Evolutionary conservation across 2,888 invertebrate genomes (phyloP), one percentile per base, ranked within the genome.

Genomic region (Eumerus sabulonum): DNA sequence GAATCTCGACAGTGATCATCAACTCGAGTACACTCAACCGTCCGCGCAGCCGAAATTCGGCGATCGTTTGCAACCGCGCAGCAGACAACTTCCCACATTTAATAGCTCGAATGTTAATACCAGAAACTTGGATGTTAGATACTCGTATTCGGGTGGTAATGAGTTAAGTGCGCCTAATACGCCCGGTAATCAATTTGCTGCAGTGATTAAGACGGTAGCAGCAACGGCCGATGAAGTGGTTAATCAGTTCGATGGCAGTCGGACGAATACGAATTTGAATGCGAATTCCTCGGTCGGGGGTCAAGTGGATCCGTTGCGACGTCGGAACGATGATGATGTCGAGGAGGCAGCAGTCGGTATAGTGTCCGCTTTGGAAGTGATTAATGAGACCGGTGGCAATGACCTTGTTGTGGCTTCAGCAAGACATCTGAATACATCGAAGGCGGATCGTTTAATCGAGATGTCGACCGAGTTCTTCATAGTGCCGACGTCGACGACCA

Each of bases 381-480:
- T 72, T 44, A 42, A 48, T 59, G 44, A 63, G 50, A 50, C 56
- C 57, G 62, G 40, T 44, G 67, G 17, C 36, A 60, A 73, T 62
- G 57, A 73, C 27, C 66, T 82, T 16, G 67, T 82, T 14, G 83
- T 81, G 19, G 17, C 48, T 1, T 60, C 45, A 16, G 27, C 27
- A 27, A 27, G 3, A 27, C 64, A 70, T 51, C 54, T 84, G 12
- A 87, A 86, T 56, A 82, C 86, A 11, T 87, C 87, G 38, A 88
- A 88, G 77, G 89, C 89, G 0, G 89, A 88, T 79, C 92, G 93
- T 19, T 89, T 88, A 81, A 84, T 94, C 51, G 95, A 95, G 89
- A 93, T 96, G 92, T 95, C 94, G 88, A 96, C 95, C 4, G 95
- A 96, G 88, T 95, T 93, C 89, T 96, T 95, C 88, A 90, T 94